phyloP scores from a whole-genome alignment of 2,797 vertebrate species.

The Sparus aurata region DNA sequence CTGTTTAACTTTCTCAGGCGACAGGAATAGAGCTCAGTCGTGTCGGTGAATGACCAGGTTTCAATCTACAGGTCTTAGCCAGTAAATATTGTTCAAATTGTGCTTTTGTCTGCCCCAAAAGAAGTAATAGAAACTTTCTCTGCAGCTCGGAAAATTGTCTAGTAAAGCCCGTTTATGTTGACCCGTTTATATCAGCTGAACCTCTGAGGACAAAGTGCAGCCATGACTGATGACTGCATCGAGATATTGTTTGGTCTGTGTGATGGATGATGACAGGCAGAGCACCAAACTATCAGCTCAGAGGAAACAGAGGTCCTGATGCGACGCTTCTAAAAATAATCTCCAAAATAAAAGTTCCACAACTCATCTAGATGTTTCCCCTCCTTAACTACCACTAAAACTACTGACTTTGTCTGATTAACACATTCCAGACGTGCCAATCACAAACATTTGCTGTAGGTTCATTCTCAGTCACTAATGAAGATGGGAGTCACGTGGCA shows the following conservation, averaged over 20 bases:
- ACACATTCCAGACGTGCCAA: constrained; percentile 27
- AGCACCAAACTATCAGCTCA: constrained; percentile 8
- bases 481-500: neutral
- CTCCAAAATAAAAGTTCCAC: neutral
- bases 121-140: neutral
- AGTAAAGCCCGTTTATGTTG: neutral
- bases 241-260: constrained; percentile 9
- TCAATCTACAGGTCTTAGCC: no score
- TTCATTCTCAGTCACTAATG: neutral
- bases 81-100: no score
- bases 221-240: neutral
- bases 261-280: constrained; percentile 17
- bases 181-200: neutral
- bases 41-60: no score
- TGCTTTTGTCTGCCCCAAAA: neutral
- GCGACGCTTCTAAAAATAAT: constrained; percentile 21
- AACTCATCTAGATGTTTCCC: neutral
- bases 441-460: neutral
- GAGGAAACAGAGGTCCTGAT: constrained; percentile 12
- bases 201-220: neutral
- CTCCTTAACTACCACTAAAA: constrained; percentile 1
- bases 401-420: constrained; percentile 1
- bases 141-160: neutral
- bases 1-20: no score
- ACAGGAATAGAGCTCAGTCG: no score